Evolutionary conservation across 1,140 invertebrate genomes (phyloP).

Genomic region (Eupeodes corollae): DNA sequence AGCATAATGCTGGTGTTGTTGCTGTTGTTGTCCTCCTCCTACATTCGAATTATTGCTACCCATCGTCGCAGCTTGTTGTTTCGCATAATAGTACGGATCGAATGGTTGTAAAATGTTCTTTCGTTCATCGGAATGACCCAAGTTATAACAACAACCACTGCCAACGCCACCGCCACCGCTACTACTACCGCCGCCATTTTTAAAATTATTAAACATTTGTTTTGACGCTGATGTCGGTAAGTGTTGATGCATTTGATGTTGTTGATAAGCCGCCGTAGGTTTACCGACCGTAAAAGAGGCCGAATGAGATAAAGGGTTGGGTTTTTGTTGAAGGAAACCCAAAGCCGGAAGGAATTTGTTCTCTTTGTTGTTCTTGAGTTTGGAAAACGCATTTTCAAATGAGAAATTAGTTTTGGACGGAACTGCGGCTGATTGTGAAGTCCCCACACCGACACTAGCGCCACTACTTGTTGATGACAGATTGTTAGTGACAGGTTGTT

Average conservation of each 20-base stretch:
- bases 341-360: conserved; percentile 16
- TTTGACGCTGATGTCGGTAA: background rate
- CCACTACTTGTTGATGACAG: too few species aligned
- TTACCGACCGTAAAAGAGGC: conserved; percentile 7
- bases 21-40: conserved; percentile 1
- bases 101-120: conserved; percentile 26
- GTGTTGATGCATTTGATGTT: background rate
- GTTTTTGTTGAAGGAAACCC: background rate
- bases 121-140: background rate
- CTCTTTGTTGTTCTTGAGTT: conserved; percentile 27
- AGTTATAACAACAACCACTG: background rate
- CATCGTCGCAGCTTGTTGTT: conserved; percentile 1
- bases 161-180: background rate
- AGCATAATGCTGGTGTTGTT: conserved; percentile 3
- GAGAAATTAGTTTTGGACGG: too few species aligned
- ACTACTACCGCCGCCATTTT: too few species aligned
- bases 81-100: conserved; percentile 31
- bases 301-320: conserved; percentile 5
- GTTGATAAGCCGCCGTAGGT: background rate
- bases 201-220: too few species aligned
- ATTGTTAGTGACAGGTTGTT: too few species aligned
- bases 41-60: background rate
- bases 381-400: conserved; percentile 8
- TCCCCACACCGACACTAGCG: too few species aligned
- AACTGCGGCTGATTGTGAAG: too few species aligned